Evolutionary conservation across 2,797 vertebrate species (phyloP).

Genomic region (Oreochromis grahami): DNA sequence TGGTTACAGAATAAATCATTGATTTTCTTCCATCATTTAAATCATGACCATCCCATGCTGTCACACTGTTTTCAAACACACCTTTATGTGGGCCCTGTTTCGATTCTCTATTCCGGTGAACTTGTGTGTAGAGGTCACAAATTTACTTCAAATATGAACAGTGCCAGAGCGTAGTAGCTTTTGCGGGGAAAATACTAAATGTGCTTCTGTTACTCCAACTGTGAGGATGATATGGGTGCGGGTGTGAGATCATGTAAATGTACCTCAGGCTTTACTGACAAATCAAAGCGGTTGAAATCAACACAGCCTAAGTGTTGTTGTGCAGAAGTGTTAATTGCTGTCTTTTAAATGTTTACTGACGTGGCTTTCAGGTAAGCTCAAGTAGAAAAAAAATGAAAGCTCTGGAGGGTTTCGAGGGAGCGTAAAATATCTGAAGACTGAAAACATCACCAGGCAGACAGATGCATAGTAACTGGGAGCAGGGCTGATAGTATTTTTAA

Average conservation of each 20-base stretch:
- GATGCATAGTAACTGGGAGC: not conserved
- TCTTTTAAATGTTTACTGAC: not conserved
- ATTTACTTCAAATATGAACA: not conserved
- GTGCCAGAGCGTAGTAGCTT: not conserved
- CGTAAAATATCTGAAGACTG: not conserved
- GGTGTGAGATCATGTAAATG: not conserved
- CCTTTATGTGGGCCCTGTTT: not conserved
- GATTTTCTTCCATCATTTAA: constrained; percentile 18
- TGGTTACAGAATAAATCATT: not conserved
- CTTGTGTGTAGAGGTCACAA: not conserved
- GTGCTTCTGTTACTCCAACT: not conserved
- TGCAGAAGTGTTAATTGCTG: not conserved
- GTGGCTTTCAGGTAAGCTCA: not conserved
- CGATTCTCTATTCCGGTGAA: not conserved
- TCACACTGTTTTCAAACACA: constrained; percentile 7
- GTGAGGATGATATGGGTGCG: not conserved
- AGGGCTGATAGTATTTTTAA: constrained; percentile 6
- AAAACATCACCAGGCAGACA: not conserved
- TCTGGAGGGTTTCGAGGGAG: not conserved
- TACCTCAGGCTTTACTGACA: constrained; percentile 17
- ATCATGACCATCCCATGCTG: constrained; percentile 8
- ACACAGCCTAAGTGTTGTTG: not conserved
- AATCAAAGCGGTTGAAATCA: not conserved
- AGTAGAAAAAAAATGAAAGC: not conserved
- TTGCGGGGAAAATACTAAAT: not conserved